Conservation (phyloP, 2,888 invertebrate species). For the Mantis religiosa region DNA sequence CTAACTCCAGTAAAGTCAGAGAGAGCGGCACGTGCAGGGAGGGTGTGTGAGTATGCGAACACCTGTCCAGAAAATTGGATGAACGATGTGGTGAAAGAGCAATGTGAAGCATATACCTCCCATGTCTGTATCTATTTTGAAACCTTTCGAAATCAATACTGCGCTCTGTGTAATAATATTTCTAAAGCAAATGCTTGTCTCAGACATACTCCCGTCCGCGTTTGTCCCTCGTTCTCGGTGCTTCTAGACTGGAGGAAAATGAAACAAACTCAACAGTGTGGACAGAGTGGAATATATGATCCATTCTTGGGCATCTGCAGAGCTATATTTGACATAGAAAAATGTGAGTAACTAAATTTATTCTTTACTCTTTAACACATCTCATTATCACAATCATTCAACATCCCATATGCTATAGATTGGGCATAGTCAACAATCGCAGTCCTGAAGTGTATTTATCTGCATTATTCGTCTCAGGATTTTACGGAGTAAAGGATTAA, state of each 20-base stretch:
- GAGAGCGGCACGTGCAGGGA: fast-evolving
- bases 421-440: no score
- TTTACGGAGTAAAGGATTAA: no score
- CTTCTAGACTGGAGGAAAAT: neutral
- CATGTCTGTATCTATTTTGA: neutral
- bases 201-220: neutral
- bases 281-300: neutral
- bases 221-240: neutral
- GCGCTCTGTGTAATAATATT: neutral
- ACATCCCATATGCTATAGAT: no score
- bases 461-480: no score
- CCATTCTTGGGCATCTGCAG: neutral
- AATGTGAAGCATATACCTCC: neutral
- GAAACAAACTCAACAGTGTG: neutral
- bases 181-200: neutral
- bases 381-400: no score
- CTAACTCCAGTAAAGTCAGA: neutral
- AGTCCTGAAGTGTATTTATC: no score
- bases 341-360: neutral
- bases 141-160: neutral
- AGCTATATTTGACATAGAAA: neutral
- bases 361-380: no score
- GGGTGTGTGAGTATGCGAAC: neutral
- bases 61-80: neutral
- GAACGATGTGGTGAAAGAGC: neutral